phyloP scores from a whole-genome alignment of 2,888 invertebrate genomes.

The Ormyrus pomaceus region DNA sequence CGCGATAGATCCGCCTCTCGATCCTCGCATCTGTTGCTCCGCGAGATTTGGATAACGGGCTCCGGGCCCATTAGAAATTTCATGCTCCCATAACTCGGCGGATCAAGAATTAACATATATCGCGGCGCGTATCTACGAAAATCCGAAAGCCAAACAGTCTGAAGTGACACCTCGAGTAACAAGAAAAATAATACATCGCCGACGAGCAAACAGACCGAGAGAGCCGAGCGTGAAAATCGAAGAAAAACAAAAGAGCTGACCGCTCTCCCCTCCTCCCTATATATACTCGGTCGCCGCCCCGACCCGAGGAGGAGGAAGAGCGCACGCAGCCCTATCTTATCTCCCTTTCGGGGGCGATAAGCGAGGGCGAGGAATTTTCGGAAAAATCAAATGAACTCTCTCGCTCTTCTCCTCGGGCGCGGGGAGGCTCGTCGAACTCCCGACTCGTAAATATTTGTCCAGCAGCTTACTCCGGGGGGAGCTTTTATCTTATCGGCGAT shows the following conservation, averaged over 20 bases:
- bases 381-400: conserved; percentile 51
- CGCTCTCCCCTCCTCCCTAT: background rate
- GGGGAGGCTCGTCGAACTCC: background rate
- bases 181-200: conserved; percentile 16
- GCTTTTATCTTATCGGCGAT: conserved; percentile 51
- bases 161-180: conserved; percentile 22
- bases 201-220: background rate
- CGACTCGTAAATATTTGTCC: conserved; percentile 49
- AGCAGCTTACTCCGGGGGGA: conserved; percentile 16
- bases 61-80: too few relatives aligned
- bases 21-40: conserved; percentile 1
- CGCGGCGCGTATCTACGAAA: too few relatives aligned
- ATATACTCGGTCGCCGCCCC: background rate
- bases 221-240: conserved; percentile 32
- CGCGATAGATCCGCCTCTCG: too few relatives aligned
- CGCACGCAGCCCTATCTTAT: conserved; percentile 35
- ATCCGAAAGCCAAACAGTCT: background rate
- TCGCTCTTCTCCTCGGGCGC: background rate
- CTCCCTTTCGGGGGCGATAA: conserved; percentile 30
- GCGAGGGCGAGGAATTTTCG: conserved; percentile 19
- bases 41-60: too few relatives aligned
- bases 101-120: too few relatives aligned
- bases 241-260: conserved; percentile 36
- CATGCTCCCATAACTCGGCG: too few relatives aligned
- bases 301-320: too few relatives aligned